These are phyloP conservation scores for Trissoscelio sp. DNA, from an alignment of 2,888 invertebrate species.

Conservation along the genomic window DNA sequence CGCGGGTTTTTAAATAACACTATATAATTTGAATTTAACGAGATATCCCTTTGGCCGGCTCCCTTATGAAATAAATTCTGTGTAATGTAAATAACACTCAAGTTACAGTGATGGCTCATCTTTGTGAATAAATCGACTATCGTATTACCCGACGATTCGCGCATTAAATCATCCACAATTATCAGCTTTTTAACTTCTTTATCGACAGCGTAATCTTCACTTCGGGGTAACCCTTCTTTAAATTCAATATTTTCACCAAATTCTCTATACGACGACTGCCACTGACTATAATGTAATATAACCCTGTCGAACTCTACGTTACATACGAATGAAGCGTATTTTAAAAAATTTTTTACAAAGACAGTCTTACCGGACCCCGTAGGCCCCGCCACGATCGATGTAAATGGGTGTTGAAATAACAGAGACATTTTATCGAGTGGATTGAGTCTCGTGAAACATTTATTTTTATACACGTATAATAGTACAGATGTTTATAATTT, in stretches of 20 bases:
- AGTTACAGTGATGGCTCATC: constrained; percentile 9
- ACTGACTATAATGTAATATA: no score
- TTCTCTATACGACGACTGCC: no score
- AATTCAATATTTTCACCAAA: no score
- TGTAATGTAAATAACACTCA: constrained; percentile 58
- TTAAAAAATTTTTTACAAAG: not conserved
- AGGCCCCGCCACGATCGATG: not conserved
- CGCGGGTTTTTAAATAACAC: constrained; percentile 58
- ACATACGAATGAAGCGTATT: not conserved
- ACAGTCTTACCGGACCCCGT: not conserved
- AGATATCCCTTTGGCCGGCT: constrained; percentile 33
- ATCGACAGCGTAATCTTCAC: no score
- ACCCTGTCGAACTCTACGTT: not conserved
- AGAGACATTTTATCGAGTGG: not conserved
- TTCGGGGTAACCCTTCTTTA: no score
- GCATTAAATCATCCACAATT: constrained; percentile 58
- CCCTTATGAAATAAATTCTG: constrained; percentile 46
- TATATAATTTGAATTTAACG: constrained; percentile 49
- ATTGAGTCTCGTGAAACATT: no score
- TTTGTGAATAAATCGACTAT: constrained; percentile 69
- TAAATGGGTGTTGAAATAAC: not conserved
- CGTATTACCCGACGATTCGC: constrained; percentile 25
- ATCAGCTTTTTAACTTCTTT: not conserved
- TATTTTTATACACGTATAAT: no score
- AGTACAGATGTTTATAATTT: no score